A percentile compares a stretch with the other conserved stretches of the same genome.
Evolutionary conservation across 2,797 vertebrate species (phyloP).

Genomic region (Champsocephalus esox): DNA sequence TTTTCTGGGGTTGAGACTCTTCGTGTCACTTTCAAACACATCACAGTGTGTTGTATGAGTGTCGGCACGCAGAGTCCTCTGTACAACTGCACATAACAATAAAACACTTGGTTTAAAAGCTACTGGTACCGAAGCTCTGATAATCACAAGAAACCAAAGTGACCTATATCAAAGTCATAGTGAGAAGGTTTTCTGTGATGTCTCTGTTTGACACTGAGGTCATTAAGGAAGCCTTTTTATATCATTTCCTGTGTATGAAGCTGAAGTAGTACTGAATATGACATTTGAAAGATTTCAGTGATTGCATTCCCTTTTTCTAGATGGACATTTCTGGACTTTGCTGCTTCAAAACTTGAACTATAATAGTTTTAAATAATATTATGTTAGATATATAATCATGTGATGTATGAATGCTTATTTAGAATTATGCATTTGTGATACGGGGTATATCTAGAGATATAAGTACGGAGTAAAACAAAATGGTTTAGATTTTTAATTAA

Average conservation of each 20-base stretch:
- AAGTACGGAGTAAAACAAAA: background rate
- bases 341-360: conserved; percentile 45
- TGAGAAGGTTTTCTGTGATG: background rate
- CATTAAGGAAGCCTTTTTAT: background rate
- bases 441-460: background rate
- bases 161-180: conserved; percentile 23
- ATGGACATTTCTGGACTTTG: conserved; percentile 24
- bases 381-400: background rate
- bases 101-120: conserved; percentile 7
- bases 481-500: background rate
- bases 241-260: conserved; percentile 14
- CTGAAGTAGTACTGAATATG: background rate
- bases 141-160: conserved; percentile 43
- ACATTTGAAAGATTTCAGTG: conserved; percentile 28
- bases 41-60: background rate
- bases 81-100: background rate
- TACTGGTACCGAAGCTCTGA: background rate
- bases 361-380: background rate
- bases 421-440: conserved; percentile 6
- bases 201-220: conserved; percentile 6
- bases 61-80: background rate
- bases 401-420: conserved; percentile 32
- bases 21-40: background rate
- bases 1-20: conserved; percentile 9
- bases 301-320: conserved; percentile 61